These are phyloP conservation scores for Drosophila lacteicornis DNA, from an alignment of 1,140 invertebrate genomes.

Conservation along the genomic window DNA sequence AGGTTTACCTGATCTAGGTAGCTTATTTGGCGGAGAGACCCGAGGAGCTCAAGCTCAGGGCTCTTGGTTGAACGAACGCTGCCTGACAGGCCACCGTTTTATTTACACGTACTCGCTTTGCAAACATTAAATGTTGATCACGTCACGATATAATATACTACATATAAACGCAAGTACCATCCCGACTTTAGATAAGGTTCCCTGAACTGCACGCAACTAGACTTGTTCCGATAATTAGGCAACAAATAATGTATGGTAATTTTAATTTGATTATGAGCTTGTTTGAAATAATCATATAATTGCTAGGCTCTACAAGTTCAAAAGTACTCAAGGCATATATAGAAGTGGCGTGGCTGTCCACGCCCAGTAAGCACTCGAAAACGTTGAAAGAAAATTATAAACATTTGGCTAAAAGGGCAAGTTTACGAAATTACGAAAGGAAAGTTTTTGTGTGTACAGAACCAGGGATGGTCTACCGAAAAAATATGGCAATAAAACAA, in stretches of 20 bases:
- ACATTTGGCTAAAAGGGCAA: constrained; percentile 11
- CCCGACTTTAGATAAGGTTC: not conserved
- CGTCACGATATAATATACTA: constrained; percentile 40
- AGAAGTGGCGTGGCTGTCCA: constrained; percentile 19
- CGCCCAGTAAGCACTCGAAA: constrained; percentile 19
- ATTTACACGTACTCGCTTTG: constrained; percentile 44
- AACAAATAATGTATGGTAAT: constrained; percentile 21
- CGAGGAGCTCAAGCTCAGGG: constrained; percentile 31
- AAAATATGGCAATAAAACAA: not conserved
- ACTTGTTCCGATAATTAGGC: constrained; percentile 3
- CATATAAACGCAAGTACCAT: not conserved
- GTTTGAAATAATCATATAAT: constrained; percentile 31
- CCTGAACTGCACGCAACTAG: constrained; percentile 16
- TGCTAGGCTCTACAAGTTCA: constrained; percentile 5
- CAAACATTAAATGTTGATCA: constrained; percentile 47
- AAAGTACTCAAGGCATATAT: not conserved
- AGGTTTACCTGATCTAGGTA: constrained; percentile 53
- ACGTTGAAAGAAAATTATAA: constrained; percentile 28
- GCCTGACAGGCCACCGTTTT: constrained; percentile 6
- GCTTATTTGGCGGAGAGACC: constrained; percentile 5
- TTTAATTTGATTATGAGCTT: constrained; percentile 27
- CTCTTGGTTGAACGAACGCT: constrained; percentile 65
- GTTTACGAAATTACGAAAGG: constrained; percentile 6
- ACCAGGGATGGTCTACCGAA: not conserved
- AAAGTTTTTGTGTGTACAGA: constrained; percentile 1